Base-by-base conservation (phyloP, 2,113 vertebrate species). In the Rhinoderma darwinii region DNA sequence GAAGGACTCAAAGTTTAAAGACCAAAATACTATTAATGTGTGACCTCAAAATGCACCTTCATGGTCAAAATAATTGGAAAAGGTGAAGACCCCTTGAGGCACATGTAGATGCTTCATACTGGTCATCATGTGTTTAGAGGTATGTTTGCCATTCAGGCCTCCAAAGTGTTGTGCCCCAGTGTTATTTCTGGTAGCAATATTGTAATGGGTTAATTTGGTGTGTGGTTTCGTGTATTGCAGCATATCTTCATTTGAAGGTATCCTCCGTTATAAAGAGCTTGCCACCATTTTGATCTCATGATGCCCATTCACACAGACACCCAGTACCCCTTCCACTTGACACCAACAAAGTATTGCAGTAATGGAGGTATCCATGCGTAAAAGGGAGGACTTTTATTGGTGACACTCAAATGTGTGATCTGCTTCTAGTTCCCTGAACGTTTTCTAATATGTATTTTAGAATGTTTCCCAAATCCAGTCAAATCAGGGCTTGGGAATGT, bases 401-500 rank as follows among this genome's bases (percentile, higher is more conserved):
- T 14, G 32, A 47, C 41, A 14, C 22, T 41, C 54, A 81, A 39
- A 47, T 18, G 27, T 47, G 39, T 18, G 37, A 44, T 35, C 54
- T 39, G 14, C 81, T 74, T 75, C 22, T 84, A 17, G 1, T 59
- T 39, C 43, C 73, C 30, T 43, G 51, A 84, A 59, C 51, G 32
- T 59, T 10, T 75, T 5, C 72, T 44, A 74, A 84, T 17, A 41
- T 30, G 30, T 44, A 59, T 84, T 59, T 56, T 44, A 37, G n/a
- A 32, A 70, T 77, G 61, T 79, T 70, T 25, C 61, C 84, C 75
- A 70, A 8, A 41, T 79, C 47, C 32, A 32, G 66, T 75, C 83
- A 30, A 30, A 59, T 56, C 83, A 94, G 94, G 93, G 93, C 94
- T 92, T 94, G 91, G 77, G 95, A 93, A 92, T 94, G 90, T 92